Conservation (phyloP, 2,113 vertebrate genomes). For the Cynoglossus semilaevis region DNA sequence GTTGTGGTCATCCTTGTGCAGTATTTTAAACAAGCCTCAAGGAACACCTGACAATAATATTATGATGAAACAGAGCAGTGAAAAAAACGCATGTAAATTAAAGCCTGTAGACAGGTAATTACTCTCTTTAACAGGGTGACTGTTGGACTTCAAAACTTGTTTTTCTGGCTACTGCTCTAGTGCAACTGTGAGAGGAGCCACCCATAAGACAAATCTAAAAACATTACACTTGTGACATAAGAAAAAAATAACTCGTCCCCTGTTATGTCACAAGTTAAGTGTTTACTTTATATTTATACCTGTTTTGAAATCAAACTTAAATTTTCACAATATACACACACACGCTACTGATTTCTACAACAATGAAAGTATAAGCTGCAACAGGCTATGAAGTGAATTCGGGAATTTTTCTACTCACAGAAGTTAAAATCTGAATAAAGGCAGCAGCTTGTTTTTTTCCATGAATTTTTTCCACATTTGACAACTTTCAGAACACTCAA, state of each 20-base stretch:
- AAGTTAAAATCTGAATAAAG: too few relatives aligned
- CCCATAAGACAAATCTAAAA: conserved; percentile 3
- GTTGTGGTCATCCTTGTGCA: not conserved
- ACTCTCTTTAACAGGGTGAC: conserved; percentile 23
- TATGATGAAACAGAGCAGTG: not conserved
- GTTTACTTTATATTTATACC: too few relatives aligned
- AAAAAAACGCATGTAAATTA: not conserved
- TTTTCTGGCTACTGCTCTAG: conserved; percentile 25
- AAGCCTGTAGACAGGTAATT: conserved; percentile 12
- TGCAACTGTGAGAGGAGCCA: not conserved
- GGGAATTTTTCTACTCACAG: too few relatives aligned
- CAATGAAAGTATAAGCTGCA: too few relatives aligned
- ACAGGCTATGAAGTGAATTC: too few relatives aligned
- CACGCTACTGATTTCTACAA: too few relatives aligned
- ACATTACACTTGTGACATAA: not conserved
- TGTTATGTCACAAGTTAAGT: not conserved
- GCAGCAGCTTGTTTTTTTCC: too few relatives aligned
- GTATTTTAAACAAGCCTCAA: not conserved
- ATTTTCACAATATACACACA: too few relatives aligned
- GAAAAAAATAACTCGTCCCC: not conserved
- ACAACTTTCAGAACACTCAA: too few relatives aligned
- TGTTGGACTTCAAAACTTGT: conserved; percentile 33
- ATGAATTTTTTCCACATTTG: too few relatives aligned
- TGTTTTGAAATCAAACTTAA: too few relatives aligned
- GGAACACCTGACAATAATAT: not conserved